These are phyloP conservation scores for Dipodomys ordii DNA, from an alignment of 2,113 vertebrate genomes.

Conservation along the genomic window DNA sequence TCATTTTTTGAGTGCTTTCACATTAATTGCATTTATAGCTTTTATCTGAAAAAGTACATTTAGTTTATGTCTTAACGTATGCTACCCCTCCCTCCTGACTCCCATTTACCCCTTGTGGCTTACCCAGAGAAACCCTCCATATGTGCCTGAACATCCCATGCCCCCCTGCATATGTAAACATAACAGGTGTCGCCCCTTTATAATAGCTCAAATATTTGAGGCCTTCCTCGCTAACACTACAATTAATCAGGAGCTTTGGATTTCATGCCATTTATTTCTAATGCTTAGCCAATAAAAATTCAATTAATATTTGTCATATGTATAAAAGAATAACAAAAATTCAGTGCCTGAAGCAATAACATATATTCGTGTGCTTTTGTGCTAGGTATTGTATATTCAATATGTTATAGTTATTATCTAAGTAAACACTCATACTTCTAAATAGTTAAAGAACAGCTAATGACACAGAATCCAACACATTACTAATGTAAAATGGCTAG, in stretches of 20 bases:
- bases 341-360: neutral
- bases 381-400: neutral
- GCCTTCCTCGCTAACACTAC: neutral
- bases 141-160: no score
- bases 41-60: neutral
- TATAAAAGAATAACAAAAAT: neutral
- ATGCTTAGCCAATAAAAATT: neutral
- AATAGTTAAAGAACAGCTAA: conserved; percentile 2
- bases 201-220: neutral
- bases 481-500: neutral
- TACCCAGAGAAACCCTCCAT: neutral
- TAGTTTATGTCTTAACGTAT: neutral
- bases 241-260: neutral
- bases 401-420: neutral
- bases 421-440: conserved; percentile 28
- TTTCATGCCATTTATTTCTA: neutral
- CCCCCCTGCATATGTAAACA: neutral
- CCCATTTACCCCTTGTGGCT: neutral
- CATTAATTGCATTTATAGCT: neutral
- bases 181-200: neutral
- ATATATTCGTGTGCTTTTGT: conserved; percentile 24
- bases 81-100: neutral
- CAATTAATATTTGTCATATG: conserved; percentile 40
- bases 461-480: neutral
- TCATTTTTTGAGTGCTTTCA: neutral